These are phyloP conservation scores for Drosophila pseudoobscura DNA, from an alignment of 1,140 invertebrate genomes.

Conservation along the genomic window DNA sequence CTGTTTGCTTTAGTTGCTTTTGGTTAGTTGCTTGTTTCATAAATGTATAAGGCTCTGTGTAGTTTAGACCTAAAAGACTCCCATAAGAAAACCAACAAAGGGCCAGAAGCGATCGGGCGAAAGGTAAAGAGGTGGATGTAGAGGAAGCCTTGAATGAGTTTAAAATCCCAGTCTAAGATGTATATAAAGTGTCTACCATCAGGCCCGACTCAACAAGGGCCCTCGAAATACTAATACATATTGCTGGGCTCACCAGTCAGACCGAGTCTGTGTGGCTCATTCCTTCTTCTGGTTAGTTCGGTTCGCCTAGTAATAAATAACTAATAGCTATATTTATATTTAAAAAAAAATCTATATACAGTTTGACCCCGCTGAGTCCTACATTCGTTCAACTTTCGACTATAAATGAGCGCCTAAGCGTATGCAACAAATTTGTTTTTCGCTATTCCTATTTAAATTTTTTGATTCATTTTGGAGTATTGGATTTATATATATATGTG, in stretches of 20 bases:
- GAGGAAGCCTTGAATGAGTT: conserved; percentile 1
- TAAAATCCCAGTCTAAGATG: conserved; percentile 18
- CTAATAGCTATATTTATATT: conserved; percentile 16
- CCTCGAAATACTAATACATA: no score
- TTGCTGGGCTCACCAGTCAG: no score
- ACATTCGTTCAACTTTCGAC: conserved; percentile 28
- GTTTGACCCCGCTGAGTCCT: conserved; percentile 23
- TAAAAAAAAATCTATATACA: conserved; percentile 38
- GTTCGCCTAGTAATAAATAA: conserved; percentile 1
- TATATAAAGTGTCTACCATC: conserved; percentile 6
- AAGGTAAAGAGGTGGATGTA: conserved; percentile 5
- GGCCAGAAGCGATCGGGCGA: conserved; percentile 16
- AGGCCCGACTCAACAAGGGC: no score
- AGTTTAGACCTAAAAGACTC: conserved; percentile 42
- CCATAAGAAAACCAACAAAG: conserved; percentile 11
- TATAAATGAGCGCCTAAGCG: conserved; percentile 47
- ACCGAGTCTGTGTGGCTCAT: no score
- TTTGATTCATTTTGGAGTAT: conserved; percentile 43
- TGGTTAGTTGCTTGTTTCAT: conserved; percentile 46
- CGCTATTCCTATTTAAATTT: conserved; percentile 30
- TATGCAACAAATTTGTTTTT: conserved; percentile 52
- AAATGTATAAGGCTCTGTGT: conserved; percentile 74
- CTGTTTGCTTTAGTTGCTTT: conserved; percentile 35
- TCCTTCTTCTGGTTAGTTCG: no score
- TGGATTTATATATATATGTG: conserved; percentile 27